Conservation (phyloP, 2,888 invertebrate genomes). For the Oscheius sp. region DNA sequence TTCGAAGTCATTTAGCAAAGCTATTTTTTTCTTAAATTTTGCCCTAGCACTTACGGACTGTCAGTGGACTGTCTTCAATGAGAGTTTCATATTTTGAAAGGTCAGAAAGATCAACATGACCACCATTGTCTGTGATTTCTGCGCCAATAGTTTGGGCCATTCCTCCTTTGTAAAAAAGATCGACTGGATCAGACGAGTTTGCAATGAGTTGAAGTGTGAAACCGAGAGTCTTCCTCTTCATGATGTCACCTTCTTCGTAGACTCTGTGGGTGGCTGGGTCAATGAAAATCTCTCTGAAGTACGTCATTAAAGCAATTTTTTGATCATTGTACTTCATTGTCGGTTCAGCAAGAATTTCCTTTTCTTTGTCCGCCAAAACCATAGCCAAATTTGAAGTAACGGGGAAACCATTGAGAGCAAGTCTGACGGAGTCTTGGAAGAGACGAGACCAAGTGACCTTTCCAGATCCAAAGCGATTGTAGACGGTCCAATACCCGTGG, state of each 20-base stretch:
- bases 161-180: slow-evolving; percentile 69
- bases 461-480: slow-evolving; percentile 64
- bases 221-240: slow-evolving; percentile 64
- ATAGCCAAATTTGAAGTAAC: slow-evolving; percentile 68
- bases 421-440: slow-evolving; percentile 61
- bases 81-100: slow-evolving; percentile 59
- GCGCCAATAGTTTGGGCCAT: slow-evolving; percentile 68
- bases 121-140: slow-evolving; percentile 63
- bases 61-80: slow-evolving; percentile 60
- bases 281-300: slow-evolving; percentile 62
- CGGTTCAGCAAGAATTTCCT: slow-evolving; percentile 59
- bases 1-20: slow-evolving; percentile 74
- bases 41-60: slow-evolving; percentile 21
- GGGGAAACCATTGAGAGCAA: slow-evolving; percentile 61
- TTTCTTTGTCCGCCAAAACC: slow-evolving; percentile 63
- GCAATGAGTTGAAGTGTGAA: slow-evolving; percentile 58
- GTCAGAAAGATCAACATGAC: slow-evolving; percentile 42
- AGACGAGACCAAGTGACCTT: slow-evolving; percentile 52
- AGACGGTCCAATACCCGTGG: slow-evolving; percentile 68
- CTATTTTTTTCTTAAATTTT: not conserved
- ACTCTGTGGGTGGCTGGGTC: slow-evolving; percentile 65
- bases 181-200: slow-evolving; percentile 64
- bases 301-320: not conserved
- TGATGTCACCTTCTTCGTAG: slow-evolving; percentile 69
- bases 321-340: slow-evolving; percentile 54